Base-by-base conservation (phyloP, 1,140 invertebrate genomes). In the Drosophila cardini region DNA sequence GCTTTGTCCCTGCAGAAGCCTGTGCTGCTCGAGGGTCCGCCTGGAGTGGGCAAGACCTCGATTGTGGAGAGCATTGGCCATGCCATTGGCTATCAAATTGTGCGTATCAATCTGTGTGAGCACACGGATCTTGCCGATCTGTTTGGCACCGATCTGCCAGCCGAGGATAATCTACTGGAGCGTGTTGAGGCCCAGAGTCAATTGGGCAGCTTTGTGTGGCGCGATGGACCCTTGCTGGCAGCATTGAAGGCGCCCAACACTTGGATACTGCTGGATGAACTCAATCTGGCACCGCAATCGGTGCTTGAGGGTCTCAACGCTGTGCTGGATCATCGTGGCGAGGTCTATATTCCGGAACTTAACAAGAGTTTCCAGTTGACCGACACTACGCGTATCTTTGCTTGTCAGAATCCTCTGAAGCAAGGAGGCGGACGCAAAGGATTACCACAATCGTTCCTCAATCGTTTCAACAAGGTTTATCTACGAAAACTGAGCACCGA, bases 251-350 rank as follows among this genome's bases (percentile, higher is more conserved):
- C 96, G 52, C 97, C 98, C 2, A 94, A 98, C 80, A 91, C 91
- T 11, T 99, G 99, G 99, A 96, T 99, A 80, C 93, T 99, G 11
- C 93, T 99, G n/a, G 99, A 99, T 92, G 99, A 99, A 93, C 93
- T 99, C 57, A 99, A 99, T 94, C 93, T 99, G 64, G 99, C 99
- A 0, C 99, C 98, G 0, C 99, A 99, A 92, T 98, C 98, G 0
- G 98, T 99, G 4, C 93, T 99, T 0, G 99, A 99, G 94, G 98
- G 98, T 32, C 93, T 99, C 2, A 99, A 99, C 93, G 98, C 99
- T 2, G 99, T 98, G 92, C 94, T 99, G 11, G 99, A 99, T 94
- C 99, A 99, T 92, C 94, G 99, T 83, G 97, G 97, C 2, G 98
- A 99, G 93, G 95, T 99, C 11, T 99, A 95, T 90, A 97, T 99